Base-by-base conservation (phyloP, 1,140 invertebrate species). In the Zelostemma sp. region DNA sequence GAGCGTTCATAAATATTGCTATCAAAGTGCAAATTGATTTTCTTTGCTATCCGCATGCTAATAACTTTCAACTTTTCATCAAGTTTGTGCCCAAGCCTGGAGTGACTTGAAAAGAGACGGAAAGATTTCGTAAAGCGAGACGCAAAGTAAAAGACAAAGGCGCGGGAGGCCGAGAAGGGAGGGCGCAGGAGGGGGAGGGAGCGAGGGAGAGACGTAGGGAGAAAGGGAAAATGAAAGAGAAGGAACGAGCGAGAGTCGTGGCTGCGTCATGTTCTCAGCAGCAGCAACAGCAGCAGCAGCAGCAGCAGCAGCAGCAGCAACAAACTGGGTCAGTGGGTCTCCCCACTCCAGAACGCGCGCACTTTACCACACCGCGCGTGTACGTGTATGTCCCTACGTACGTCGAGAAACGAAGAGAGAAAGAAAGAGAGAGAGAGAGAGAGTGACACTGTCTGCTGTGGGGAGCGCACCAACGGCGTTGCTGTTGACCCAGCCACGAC, bases 321-420 rank as follows among this genome's bases (percentile, higher is more conserved):
- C 81, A 72, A 85, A 84, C 77, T 85, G 67, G 82, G 84, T 85
- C 82, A 85, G 82, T 85, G 80, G 84, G 82, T 84, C 84, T 82
- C 82, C 82, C 82, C 82, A 78, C 62, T 65, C 60, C 59, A 46
- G 35, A 33, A n/a, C n/a, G n/a, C n/a, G 40, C 50, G 50, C 53
- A 8, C 21, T 25, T 25, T 25, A 8, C 21, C 3, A 3, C 21
- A 25, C 35, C 60, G 67, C 53, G 64, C 58, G 62, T 57, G 56
- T 66, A 68, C 53, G 65, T 68, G 63, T 62, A 68, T 50, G 58
- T 64, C 63, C 68, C 60, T n/a, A n/a, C n/a, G 40, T 66, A 47
- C 48, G 47, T 19, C 50, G 18, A 38, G 15, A 35, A 17, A 1
- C 4, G n/a, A 11, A 6, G 49, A 6, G 18, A 41, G 35, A 21